Evolutionary conservation across 2,113 vertebrate species (phyloP), one percentile per base, ranked within the genome.

Genomic region (Trematomus loennbergii): DNA sequence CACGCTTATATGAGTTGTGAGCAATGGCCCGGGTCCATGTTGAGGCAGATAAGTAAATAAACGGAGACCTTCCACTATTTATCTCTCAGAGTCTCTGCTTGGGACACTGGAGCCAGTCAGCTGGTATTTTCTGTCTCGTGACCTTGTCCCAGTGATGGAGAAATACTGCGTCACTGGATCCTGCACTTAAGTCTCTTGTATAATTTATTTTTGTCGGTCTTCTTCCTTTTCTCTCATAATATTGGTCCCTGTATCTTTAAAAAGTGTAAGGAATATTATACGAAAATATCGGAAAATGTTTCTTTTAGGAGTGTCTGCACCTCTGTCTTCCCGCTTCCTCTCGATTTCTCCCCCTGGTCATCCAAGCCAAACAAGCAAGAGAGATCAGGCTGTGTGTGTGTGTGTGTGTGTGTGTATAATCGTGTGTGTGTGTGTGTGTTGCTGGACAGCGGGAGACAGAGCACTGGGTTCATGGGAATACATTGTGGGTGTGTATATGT

Each of bases 401-500:
- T 74, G 29, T 68, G 61, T 71, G 50, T 43, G 16, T 72, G 46
- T 72, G 29, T 62, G 12, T n/a, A n/a, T n/a, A n/a, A n/a, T n/a
- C n/a, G 36, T 36, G 36, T 36, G 36, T 36, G 36, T 36, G 36
- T 36, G 36, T 36, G 36, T 36, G 36, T 36, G 36, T 36, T 61
- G 33, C 25, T 59, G 74, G 79, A 85, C 83, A 82, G 87, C 85
- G 62, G 82, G 87, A 87, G 83, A 74, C 63, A 53, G 91, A 89
- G 83, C 91, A 91, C 46, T 60, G 87, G 71, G 90, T 92, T 91
- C 90, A 90, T 91, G 87, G 86, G 87, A 90, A 91, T 86, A 81
- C 43, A 65, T 29, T 49, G 67, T 4, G 58, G 18, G 40, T 66
- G 81, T 82, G 72, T 52, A 63, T 83, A 29, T 73, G 43, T 72